Percentiles rank a stretch among this genome's conserved stretches.
These are phyloP conservation scores for Elgaria multicarinata DNA, from an alignment of 2,113 vertebrate genomes.

Conservation along the genomic window DNA sequence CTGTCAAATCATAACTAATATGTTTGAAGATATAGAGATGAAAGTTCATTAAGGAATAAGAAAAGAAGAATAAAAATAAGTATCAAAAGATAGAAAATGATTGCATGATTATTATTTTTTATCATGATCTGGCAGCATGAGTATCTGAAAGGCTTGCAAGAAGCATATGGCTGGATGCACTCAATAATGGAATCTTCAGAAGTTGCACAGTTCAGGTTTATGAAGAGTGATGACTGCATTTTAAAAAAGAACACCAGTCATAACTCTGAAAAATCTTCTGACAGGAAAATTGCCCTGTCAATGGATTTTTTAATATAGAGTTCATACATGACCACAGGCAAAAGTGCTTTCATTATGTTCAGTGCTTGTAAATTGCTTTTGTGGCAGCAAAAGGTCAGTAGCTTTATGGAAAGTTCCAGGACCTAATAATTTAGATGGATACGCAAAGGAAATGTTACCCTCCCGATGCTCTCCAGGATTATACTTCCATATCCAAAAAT, in stretches of 20 bases:
- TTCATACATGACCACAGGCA: not conserved
- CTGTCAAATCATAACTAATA: not conserved
- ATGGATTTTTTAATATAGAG: not conserved
- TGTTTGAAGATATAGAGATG: not conserved
- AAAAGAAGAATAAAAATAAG: not conserved
- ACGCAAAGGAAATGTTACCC: not conserved
- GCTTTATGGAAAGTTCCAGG: not conserved
- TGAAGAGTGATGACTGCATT: not conserved
- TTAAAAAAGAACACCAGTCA: not conserved
- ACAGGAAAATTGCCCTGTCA: not conserved
- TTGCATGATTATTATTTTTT: not conserved
- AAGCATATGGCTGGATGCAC: not conserved
- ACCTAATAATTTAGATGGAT: not conserved
- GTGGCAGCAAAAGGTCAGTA: not conserved
- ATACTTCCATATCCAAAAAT: not conserved
- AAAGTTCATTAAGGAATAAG: not conserved
- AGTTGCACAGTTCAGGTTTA: not conserved
- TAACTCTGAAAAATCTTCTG: conserved; percentile 7
- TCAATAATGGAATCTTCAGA: not conserved
- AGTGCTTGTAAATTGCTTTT: not conserved
- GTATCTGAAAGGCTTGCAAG: not conserved
- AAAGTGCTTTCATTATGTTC: not conserved
- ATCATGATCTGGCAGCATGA: not conserved
- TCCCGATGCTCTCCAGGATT: not conserved
- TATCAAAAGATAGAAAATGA: not conserved